These are phyloP conservation scores for Ibidorhyncha struthersii DNA, from an alignment of 2,113 vertebrate species.

Conservation along the genomic window DNA sequence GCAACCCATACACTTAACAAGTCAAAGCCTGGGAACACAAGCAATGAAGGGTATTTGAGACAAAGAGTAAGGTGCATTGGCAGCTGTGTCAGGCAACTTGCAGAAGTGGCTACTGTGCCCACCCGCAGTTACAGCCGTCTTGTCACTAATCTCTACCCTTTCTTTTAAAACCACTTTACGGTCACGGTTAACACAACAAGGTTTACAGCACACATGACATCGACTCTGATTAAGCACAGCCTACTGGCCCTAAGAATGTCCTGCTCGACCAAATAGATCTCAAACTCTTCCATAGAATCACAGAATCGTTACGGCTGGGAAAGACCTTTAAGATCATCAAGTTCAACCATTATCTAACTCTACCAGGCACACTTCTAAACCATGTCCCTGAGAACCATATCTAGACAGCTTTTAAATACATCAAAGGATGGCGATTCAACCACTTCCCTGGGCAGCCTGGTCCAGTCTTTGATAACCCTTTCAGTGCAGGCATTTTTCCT, in stretches of 20 bases:
- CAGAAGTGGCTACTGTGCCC: neutral
- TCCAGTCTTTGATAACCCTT: no score
- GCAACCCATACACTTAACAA: accelerated
- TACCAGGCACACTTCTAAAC: no score
- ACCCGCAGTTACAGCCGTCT: neutral
- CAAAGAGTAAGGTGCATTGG: neutral
- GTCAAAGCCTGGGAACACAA: neutral
- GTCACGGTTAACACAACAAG: neutral
- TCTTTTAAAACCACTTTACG: neutral
- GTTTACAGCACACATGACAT: neutral
- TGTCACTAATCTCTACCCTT: neutral
- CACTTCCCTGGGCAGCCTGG: no score
- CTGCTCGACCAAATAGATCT: neutral
- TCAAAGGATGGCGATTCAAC: no score
- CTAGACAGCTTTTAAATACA: no score
- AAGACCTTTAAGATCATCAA: no score
- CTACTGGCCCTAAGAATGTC: neutral
- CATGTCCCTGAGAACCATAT: no score
- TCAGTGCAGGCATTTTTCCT: no score
- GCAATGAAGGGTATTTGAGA: neutral
- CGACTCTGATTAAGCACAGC: conserved; percentile 3
- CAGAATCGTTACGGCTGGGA: no score
- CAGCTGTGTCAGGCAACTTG: neutral
- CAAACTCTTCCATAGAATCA: neutral
- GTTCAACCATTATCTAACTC: no score